Evolutionary conservation across 2,888 invertebrate genomes (phyloP), one percentile per base, ranked within the genome.

Genomic region (Oscheius sp.): DNA sequence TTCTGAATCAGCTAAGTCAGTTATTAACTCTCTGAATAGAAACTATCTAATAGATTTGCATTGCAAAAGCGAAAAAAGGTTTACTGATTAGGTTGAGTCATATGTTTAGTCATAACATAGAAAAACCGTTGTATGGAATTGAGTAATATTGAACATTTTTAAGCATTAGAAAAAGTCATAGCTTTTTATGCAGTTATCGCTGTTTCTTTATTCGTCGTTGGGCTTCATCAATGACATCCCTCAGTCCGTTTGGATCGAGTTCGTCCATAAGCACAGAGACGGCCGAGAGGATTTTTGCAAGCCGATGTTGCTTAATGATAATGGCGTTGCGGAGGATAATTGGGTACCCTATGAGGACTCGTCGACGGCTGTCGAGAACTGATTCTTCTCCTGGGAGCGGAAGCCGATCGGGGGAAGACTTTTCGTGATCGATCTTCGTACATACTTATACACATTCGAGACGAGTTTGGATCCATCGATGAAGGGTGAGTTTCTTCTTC

Each of bases 171-270:
- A n/a, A n/a, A n/a, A n/a, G n/a, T n/a, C n/a, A n/a, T n/a, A n/a
- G n/a, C n/a, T n/a, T n/a, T n/a, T n/a, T n/a, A n/a, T n/a, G n/a
- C n/a, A n/a, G n/a, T 69, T 67, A 82, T 74, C 78, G 65, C 38
- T 78, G 77, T 36, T 82, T 82, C 66, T 82, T 82, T 28, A 82
- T 74, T 20, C 82, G 38, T 32, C 70, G 65, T 59, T 81, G 82
- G 8, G 79, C 79, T 57, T 82, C 80, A 36, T 81, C 81, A 32
- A 81, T 73, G 12, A 82, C 81, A 33, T 70, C 65, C 9, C 72
- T 49, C 4, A 75, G 57, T 4, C 77, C 78, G 22, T 80, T 78
- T 14, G 68, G 70, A 67, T 82, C 82, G 50, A 82, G 67, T 59
- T 82, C 82, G 66, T 82, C 82, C 32, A 82, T 57, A 20, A 82